phyloP scores from a whole-genome alignment of 1,140 invertebrate species.

The Drosophila suzukii region DNA sequence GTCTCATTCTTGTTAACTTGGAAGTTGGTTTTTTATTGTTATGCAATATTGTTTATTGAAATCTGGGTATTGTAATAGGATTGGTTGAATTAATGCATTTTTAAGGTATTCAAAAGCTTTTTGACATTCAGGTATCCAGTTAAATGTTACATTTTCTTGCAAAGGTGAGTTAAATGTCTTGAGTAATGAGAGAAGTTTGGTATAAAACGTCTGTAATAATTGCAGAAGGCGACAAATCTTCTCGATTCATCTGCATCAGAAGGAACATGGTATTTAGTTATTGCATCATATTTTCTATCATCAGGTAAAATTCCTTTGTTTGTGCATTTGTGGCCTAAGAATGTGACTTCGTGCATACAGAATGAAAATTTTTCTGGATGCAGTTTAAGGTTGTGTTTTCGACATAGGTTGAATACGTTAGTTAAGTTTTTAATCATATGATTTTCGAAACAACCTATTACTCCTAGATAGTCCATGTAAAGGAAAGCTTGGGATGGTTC shows the following conservation, averaged over 20 bases:
- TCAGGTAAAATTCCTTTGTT: neutral
- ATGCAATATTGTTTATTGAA: conserved; percentile 1
- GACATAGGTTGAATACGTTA: neutral
- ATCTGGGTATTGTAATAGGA: neutral
- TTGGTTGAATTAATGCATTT: neutral
- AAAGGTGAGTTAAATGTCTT: neutral
- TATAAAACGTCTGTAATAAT: neutral
- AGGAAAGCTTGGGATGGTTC: conserved; percentile 1
- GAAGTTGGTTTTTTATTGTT: neutral
- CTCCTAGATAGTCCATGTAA: neutral
- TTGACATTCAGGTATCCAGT: conserved; percentile 35
- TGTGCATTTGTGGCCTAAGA: neutral
- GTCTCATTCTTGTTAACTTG: neutral
- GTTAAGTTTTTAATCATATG: neutral
- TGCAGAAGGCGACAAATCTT: too few relatives aligned
- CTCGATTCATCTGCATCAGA: neutral
- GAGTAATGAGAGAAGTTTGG: neutral
- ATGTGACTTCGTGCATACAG: neutral
- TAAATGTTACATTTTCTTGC: neutral
- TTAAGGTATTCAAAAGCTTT: neutral
- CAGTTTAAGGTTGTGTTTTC: conserved; percentile 4
- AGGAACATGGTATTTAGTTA: neutral
- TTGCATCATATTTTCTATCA: neutral
- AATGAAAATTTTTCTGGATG: conserved; percentile 1
- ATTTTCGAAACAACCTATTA: conserved; percentile 1